phyloP scores from a whole-genome alignment of 2,888 invertebrate genomes.

The Octonoba sinensis region DNA sequence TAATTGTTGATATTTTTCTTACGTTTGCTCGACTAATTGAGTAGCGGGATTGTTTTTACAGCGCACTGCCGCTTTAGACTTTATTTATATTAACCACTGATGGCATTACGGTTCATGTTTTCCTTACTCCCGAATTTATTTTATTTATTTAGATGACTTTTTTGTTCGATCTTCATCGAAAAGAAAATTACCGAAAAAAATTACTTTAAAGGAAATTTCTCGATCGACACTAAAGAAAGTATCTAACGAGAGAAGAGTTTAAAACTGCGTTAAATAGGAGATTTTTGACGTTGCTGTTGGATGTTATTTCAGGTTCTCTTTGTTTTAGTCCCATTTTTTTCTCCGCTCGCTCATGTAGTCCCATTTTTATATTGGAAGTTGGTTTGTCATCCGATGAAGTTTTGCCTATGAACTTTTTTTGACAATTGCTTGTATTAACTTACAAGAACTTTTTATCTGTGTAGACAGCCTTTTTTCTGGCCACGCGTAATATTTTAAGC shows the following conservation, averaged over 20 bases:
- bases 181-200: constrained; percentile 35
- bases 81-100: constrained; percentile 64
- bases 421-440: constrained; percentile 15
- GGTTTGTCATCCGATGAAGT: constrained; percentile 39
- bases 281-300: constrained; percentile 60
- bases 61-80: constrained; percentile 58
- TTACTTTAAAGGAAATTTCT: constrained; percentile 55
- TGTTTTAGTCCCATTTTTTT: constrained; percentile 42
- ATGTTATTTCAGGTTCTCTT: constrained; percentile 58
- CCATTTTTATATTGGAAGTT: constrained; percentile 41
- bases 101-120: constrained; percentile 62
- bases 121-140: constrained; percentile 59
- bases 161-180: constrained; percentile 19
- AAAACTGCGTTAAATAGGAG: constrained; percentile 39
- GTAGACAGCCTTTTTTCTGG: too few species aligned
- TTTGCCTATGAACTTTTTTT: constrained; percentile 35
- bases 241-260: constrained; percentile 58
- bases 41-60: constrained; percentile 63
- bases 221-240: constrained; percentile 59
- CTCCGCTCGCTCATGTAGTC: constrained; percentile 20
- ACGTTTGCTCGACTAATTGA: constrained; percentile 63
- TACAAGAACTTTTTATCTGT: constrained; percentile 3
- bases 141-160: constrained; percentile 57
- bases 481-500: too few species aligned
- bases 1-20: constrained; percentile 65